A percentile compares a stretch with the other conserved stretches of the same genome.
phyloP scores from a whole-genome alignment of 2,797 vertebrate species.

The Ciconia nigra region DNA sequence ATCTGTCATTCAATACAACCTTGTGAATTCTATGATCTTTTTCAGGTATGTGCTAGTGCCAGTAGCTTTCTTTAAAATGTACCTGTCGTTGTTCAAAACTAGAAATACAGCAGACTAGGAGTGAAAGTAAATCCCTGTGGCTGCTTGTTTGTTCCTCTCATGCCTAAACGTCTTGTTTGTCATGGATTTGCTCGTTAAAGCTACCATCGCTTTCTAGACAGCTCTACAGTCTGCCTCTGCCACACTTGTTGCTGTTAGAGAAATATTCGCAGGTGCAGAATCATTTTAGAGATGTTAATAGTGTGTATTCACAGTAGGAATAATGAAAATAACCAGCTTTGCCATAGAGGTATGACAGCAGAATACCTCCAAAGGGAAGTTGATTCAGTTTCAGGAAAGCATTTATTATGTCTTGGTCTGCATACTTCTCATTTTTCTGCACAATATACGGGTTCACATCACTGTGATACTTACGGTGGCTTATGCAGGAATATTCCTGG shows the following conservation, averaged over 20 bases:
- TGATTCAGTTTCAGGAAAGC: not conserved
- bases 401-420: not conserved
- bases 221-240: not conserved
- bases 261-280: not conserved
- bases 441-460: not conserved
- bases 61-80: not conserved
- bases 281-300: not conserved
- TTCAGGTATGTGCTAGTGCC: not conserved
- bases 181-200: not conserved
- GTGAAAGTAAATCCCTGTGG: not conserved
- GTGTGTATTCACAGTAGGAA: not conserved
- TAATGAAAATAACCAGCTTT: not conserved
- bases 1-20: not conserved
- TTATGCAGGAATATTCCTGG: not conserved
- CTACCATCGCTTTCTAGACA: not conserved
- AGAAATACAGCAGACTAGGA: not conserved
- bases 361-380: not conserved
- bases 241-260: rapidly evolving
- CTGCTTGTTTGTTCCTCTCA: not conserved
- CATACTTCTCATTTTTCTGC: not conserved
- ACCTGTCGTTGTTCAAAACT: not conserved
- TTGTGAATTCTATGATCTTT: not conserved
- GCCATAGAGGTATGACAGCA: not conserved
- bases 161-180: not conserved
- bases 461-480: not conserved